Evolutionary conservation across 1,140 invertebrate genomes (phyloP).

Genomic region (Aphelenchoides besseyi): DNA sequence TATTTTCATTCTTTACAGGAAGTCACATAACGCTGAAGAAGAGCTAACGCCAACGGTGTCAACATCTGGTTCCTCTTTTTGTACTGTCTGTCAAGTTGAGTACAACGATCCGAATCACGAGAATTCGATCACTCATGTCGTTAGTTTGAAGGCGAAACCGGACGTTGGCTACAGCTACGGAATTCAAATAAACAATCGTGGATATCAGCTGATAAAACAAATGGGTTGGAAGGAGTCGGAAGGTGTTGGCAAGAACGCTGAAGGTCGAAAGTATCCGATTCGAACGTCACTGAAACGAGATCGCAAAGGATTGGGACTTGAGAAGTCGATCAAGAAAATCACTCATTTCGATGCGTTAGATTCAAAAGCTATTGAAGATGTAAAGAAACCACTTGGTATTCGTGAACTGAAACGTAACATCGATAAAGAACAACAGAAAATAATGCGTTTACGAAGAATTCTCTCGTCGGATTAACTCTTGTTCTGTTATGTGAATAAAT

Average conservation of each 20-base stretch:
- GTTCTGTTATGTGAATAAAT: too few species aligned
- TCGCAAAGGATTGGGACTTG: neutral
- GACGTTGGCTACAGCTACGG: neutral
- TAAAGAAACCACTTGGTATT: neutral
- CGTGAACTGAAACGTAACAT: neutral
- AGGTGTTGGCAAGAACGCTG: neutral
- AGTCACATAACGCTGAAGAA: too few species aligned
- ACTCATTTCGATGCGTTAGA: neutral
- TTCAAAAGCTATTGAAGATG: neutral
- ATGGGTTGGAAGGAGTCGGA: neutral
- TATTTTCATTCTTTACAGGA: constrained; percentile 6
- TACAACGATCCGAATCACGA: neutral
- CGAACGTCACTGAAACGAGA: neutral
- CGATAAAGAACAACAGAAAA: neutral
- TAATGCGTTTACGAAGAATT: neutral
- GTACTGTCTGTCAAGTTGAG: neutral
- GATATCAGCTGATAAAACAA: neutral
- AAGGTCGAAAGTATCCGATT: constrained; percentile 14
- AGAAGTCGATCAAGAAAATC: neutral
- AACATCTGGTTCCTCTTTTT: too few species aligned
- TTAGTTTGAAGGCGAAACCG: neutral
- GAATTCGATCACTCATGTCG: neutral
- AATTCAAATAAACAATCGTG: neutral
- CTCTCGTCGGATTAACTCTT: too few species aligned
- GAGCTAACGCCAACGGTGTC: too few species aligned